Base-by-base conservation (phyloP, 2,888 invertebrate genomes). In the Pycnomerus fuliginosus region DNA sequence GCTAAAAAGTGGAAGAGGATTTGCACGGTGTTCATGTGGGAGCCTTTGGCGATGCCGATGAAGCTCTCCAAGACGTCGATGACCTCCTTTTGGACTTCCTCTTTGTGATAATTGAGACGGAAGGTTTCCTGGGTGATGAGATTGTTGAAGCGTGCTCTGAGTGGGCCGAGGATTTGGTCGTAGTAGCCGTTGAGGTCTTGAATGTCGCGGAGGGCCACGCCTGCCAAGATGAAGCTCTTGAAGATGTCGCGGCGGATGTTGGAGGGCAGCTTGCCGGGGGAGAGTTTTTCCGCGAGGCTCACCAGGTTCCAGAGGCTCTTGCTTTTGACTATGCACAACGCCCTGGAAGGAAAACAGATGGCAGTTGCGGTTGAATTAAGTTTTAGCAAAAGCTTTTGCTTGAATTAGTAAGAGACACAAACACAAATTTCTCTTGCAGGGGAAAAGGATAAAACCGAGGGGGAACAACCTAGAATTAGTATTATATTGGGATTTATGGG, bases 11-110 rank as follows among this genome's bases (percentile, higher is more conserved):
- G 58, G 65, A 82, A 85, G 22, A 80, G 65, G 34, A 71, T 59
- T 42, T 71, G 65, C 1, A 75, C 76, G 1, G 76, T 76, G 3
- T 70, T 55, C 44, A 48, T 48, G 33, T 48, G 48, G 7, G 48
- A 72, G 0, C 87, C 87, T 61, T 83, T 82, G 1, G 82, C 80
- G 44, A 85, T 77, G 14, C 88, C 88, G 62, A 84, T 82, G 47
- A 85, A 81, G 43, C 84, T 84, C 66, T 92, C 90, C 1, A 92
- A 70, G 20, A 89, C 78, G 62, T 86, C 85, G 1, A 85, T 79
- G 1, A 92, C 74, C 70, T 85, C 83, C 2, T 79, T 73, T 64
- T 84, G 81, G 49, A 83, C 75, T 35, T 76, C 75, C 48, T 85
- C 82, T 39, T 85, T 74, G 49, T 84, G 80, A 52, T 27, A 43